Conservation (phyloP, 2,797 vertebrate genomes). For the Saxicola maurus region DNA sequence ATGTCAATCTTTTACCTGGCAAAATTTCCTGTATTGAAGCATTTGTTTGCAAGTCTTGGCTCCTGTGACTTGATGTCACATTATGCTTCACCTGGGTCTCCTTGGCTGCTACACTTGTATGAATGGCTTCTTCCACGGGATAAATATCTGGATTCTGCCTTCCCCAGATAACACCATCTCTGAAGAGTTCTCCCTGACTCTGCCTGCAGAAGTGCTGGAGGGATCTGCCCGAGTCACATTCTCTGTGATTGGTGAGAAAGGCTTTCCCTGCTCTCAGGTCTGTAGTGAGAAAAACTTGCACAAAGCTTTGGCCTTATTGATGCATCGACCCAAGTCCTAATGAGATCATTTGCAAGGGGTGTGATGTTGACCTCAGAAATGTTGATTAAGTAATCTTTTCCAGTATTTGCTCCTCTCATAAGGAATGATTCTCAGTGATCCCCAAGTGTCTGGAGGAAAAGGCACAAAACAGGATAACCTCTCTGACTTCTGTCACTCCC, state of each 20-base stretch:
- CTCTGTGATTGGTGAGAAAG: conserved; percentile 60
- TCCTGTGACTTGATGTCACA: background rate
- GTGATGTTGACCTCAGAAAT: background rate
- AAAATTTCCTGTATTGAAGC: background rate
- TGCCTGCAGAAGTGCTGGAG: conserved; percentile 54
- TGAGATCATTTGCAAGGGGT: background rate
- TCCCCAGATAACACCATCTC: conserved; percentile 41
- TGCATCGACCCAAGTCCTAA: background rate
- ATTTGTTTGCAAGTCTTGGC: background rate
- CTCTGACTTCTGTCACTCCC: background rate
- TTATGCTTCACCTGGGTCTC: background rate
- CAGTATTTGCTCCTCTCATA: background rate
- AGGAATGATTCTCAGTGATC: background rate
- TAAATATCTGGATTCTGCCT: background rate
- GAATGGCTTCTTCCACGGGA: background rate
- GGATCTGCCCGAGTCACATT: conserved; percentile 57
- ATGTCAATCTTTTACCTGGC: background rate
- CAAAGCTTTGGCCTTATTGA: background rate
- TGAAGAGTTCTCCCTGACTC: conserved; percentile 47
- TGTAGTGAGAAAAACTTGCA: background rate
- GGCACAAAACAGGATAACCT: background rate
- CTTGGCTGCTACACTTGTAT: background rate
- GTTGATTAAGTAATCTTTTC: background rate
- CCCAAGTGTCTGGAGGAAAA: background rate
- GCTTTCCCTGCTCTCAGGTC: background rate